Evolutionary conservation across 2,113 vertebrate species (phyloP).

Genomic region (Bombycilla garrulus): DNA sequence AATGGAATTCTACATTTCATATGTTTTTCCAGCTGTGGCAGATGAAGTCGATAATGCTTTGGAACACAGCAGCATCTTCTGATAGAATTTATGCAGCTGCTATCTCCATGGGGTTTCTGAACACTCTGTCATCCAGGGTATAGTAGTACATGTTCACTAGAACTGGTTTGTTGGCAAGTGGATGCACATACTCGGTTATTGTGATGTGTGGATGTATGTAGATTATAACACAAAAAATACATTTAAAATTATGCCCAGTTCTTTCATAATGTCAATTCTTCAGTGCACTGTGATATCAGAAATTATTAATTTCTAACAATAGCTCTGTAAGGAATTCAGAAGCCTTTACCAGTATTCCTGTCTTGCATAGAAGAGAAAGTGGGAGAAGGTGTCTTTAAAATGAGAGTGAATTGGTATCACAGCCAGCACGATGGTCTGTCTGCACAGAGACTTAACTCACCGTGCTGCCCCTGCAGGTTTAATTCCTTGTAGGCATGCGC

Average conservation of each 20-base stretch:
- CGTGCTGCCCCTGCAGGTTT: neutral
- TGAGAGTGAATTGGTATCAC: neutral
- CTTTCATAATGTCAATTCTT: neutral
- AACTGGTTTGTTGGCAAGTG: neutral
- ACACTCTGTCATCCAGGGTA: neutral
- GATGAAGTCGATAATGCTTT: neutral
- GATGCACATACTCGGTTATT: neutral
- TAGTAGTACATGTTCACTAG: neutral
- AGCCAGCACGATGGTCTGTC: neutral
- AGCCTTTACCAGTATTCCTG: neutral
- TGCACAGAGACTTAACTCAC: neutral
- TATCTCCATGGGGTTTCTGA: neutral
- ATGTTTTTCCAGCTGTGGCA: neutral
- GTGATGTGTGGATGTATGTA: neutral
- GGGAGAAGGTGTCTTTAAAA: neutral
- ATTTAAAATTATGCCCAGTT: neutral
- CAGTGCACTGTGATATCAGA: neutral
- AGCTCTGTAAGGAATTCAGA: neutral
- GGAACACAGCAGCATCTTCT: neutral
- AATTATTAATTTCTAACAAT: neutral
- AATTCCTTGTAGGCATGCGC: fast-evolving
- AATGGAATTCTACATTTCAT: neutral
- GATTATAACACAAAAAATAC: neutral
- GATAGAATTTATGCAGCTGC: neutral
- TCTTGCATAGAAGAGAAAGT: neutral